A percentile compares a stretch with the other conserved stretches of the same genome.
Conservation (phyloP, 2,888 invertebrate genomes). For the Lepidocyrtinus sp. region DNA sequence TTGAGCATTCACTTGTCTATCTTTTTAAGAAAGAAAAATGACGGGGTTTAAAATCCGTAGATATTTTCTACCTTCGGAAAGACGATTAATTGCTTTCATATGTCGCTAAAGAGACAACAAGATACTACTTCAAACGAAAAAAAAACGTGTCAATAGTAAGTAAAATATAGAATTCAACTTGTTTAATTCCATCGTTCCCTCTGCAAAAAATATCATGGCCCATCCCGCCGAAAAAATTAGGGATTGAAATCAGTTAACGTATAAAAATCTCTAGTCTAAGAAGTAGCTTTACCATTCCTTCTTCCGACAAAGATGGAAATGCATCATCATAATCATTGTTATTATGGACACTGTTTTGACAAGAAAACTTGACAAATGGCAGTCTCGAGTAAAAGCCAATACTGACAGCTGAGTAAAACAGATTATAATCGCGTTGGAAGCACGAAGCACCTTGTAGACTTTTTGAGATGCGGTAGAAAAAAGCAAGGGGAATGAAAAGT, state of each 20-base stretch:
- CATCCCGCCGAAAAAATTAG: background rate
- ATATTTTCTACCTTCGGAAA: no score
- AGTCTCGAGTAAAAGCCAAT: constrained; percentile 55
- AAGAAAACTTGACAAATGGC: constrained; percentile 69
- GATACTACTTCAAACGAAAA: background rate
- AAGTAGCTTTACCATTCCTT: no score
- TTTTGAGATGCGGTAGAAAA: constrained; percentile 37
- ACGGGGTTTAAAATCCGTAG: no score
- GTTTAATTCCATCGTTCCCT: background rate
- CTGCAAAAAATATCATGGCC: background rate
- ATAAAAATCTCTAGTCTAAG: no score
- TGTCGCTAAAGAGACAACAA: background rate
- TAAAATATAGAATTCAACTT: background rate
- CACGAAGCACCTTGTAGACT: constrained; percentile 42
- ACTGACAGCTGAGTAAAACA: constrained; percentile 63
- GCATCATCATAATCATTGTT: background rate
- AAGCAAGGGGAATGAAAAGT: background rate
- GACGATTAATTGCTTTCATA: constrained; percentile 10
- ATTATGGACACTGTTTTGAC: constrained; percentile 64
- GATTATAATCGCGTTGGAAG: constrained; percentile 59
- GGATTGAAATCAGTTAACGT: no score
- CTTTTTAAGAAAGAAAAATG: no score
- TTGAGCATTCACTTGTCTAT: background rate
- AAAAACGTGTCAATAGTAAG: constrained; percentile 1
- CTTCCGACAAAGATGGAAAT: background rate